These are phyloP conservation scores for Callithrix jacchus DNA, from an alignment of 2,113 vertebrate species.

Conservation along the genomic window DNA sequence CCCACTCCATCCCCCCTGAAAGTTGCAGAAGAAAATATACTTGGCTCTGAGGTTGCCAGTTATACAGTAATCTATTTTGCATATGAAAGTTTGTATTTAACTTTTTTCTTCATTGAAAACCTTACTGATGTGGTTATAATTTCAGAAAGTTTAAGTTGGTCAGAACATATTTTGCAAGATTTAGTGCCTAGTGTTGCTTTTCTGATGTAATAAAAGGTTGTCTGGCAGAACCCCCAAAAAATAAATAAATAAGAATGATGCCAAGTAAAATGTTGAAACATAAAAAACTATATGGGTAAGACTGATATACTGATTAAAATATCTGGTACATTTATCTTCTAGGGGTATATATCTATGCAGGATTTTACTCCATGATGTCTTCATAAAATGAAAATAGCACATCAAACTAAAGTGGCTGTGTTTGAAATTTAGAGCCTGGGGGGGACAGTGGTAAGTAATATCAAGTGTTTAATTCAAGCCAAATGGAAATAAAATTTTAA, in stretches of 20 bases:
- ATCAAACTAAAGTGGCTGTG: neutral
- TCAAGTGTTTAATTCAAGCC: neutral
- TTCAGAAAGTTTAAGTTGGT: constrained; percentile 72
- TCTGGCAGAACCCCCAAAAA: constrained; percentile 60
- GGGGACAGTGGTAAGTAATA: neutral
- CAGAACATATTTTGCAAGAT: constrained; percentile 72
- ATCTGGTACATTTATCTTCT: neutral
- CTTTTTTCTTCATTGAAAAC: constrained; percentile 75
- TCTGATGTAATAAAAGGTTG: constrained; percentile 73
- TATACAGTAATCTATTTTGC: constrained; percentile 76
- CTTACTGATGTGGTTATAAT: constrained; percentile 71
- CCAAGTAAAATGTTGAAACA: neutral
- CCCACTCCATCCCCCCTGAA: neutral
- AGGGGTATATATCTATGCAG: neutral
- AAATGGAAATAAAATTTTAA: neutral
- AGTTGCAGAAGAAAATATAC: constrained; percentile 56
- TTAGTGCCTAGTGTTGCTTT: constrained; percentile 78
- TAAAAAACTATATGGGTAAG: neutral
- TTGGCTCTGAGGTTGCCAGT: constrained; percentile 66
- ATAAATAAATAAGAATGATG: neutral
- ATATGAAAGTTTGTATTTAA: constrained; percentile 80
- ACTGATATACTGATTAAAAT: neutral
- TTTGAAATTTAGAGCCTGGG: neutral
- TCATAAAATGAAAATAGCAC: neutral
- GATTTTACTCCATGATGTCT: neutral